A percentile compares a stretch with the other conserved stretches of the same genome.
Evolutionary conservation across 2,113 vertebrate species (phyloP).

Genomic region (Cariama cristata): DNA sequence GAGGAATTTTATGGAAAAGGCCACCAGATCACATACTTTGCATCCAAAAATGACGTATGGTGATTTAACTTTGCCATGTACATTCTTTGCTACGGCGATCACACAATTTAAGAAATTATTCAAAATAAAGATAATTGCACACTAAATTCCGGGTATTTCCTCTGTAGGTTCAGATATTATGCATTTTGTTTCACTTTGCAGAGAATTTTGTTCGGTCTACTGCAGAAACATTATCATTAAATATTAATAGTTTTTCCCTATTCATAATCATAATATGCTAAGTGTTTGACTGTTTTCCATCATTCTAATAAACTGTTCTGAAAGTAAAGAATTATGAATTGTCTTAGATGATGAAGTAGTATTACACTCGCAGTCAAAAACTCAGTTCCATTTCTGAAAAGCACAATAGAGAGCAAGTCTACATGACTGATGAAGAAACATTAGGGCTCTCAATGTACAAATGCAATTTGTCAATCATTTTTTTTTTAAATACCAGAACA

Average conservation of each 20-base stretch:
- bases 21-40: rapidly evolving
- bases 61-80: not conserved
- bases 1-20: not conserved
- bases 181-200: not conserved
- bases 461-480: not conserved
- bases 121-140: not conserved
- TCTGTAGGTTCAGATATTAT: not conserved
- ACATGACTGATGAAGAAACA: not conserved
- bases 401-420: not conserved
- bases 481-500: not conserved
- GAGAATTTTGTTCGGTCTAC: not conserved
- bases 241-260: constrained; percentile 11
- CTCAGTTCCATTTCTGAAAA: not conserved
- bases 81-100: not conserved
- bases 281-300: constrained; percentile 26
- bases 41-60: not conserved
- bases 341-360: not conserved
- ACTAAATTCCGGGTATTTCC: not conserved
- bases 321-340: not conserved
- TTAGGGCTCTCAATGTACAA: not conserved
- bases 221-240: constrained; percentile 25
- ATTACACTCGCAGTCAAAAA: not conserved
- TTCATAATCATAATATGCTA: not conserved
- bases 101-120: not conserved
- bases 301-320: not conserved